Base-by-base conservation (phyloP, 2,888 invertebrate species). In the Hirudinaria manillensis region DNA sequence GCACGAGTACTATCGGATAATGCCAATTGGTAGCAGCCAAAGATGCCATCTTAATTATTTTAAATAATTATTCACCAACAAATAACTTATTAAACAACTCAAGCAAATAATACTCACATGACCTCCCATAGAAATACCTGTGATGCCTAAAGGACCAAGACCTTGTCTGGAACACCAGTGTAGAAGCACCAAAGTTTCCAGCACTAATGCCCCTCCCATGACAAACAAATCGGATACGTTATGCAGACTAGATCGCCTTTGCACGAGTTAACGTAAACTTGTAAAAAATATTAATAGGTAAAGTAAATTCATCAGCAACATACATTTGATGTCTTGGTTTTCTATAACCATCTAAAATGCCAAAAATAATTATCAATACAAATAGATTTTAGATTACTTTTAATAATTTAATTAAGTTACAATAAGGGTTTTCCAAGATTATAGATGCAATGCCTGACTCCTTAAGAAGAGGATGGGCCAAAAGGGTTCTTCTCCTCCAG, bases 181-280 rank as follows among this genome's bases (percentile, higher is more conserved):
- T 79, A 98, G 89, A 79, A 99, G 87, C 71, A 92, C 95, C 80
- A 94, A 87, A 0, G 93, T 91, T 87, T 99, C 99, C 81, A 97
- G 88, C 78, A 98, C 92, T 77, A 99, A 88, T 83, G 96, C 94
- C 66, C 94, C 97, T 76, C 98, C 98, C 98, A 99, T 99, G 79
- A 98, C 93, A 88, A 99, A 97, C 83, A 99, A 92, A 85, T 99
- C 98, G 29, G 94, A 93, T 3, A 98, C 97, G 87, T 97, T 93
- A 84, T 92, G 92, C 72, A 99, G 89, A 81, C 92, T 91, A 1
- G 96, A 97, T 53, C 95, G 91, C 77, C 92, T 93, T 81, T 29
- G 19, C 61, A 68, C 29, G 13, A 32, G 10, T 16, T 66, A 68
- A 32, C 3, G 29, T 68, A 19, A 16, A 68, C 29, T 34, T 13